phyloP scores from a whole-genome alignment of 2,888 invertebrate species.

The Ophraella communa region DNA sequence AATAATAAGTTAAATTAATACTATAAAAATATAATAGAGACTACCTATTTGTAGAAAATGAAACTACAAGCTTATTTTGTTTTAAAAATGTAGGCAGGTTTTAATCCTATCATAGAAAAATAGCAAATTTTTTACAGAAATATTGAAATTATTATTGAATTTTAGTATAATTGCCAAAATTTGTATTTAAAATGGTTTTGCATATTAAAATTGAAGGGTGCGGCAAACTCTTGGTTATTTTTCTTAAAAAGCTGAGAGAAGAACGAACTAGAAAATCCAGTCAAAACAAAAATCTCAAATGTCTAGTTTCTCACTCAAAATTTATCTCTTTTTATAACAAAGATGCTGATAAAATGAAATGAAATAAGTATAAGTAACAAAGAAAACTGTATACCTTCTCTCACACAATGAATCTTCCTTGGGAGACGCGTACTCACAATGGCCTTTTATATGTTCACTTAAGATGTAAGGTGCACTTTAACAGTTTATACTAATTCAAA shows the following conservation, averaged over 20 bases:
- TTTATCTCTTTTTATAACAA: slow-evolving; percentile 61
- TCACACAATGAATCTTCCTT: slow-evolving; percentile 44
- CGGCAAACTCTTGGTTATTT: slow-evolving; percentile 16
- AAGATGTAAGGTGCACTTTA: slow-evolving; percentile 25
- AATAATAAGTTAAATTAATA: no score
- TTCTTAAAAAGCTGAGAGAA: background rate
- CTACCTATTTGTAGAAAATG: no score
- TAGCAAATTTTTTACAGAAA: background rate
- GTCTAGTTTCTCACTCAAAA: slow-evolving; percentile 52
- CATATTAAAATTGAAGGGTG: slow-evolving; percentile 20
- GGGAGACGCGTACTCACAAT: slow-evolving; percentile 47
- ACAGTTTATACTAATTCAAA: slow-evolving; percentile 8
- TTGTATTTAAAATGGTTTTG: background rate
- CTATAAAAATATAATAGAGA: no score
- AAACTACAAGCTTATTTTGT: no score
- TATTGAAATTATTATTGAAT: background rate
- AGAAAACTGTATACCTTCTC: slow-evolving; percentile 60
- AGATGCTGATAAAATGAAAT: slow-evolving; percentile 61
- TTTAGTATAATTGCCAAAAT: background rate
- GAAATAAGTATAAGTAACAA: slow-evolving; percentile 61
- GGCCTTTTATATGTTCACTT: slow-evolving; percentile 35
- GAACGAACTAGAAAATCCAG: background rate
- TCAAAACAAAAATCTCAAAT: slow-evolving; percentile 17
- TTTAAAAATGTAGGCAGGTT: no score
- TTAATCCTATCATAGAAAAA: no score